phyloP scores from a whole-genome alignment of 2,888 invertebrate species.

The Onthophagus sagittarius region DNA sequence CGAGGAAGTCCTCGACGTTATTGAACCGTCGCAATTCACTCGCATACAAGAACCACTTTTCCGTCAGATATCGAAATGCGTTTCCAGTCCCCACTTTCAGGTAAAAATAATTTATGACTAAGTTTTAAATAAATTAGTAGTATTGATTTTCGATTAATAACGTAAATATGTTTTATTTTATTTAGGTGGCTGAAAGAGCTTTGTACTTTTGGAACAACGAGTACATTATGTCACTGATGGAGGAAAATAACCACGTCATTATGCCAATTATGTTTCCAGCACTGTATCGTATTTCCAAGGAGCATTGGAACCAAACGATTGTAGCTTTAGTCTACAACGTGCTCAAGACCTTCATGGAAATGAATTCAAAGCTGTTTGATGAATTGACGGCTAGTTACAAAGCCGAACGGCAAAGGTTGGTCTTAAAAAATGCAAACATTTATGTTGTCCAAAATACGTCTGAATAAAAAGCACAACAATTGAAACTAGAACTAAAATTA shows the following conservation, averaged over 20 bases:
- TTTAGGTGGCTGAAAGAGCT: slow-evolving; percentile 95
- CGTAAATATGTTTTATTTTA: too few relatives aligned
- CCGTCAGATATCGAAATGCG: slow-evolving; percentile 97
- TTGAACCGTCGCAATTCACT: slow-evolving; percentile 98
- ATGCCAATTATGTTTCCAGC: slow-evolving; percentile 99
- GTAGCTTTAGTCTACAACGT: slow-evolving; percentile 99
- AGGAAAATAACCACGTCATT: slow-evolving; percentile 96
- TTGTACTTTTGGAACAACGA: slow-evolving; percentile 99
- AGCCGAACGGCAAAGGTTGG: slow-evolving; percentile 97
- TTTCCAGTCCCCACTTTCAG: slow-evolving; percentile 99
- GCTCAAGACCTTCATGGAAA: slow-evolving; percentile 99
- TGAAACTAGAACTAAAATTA: too few relatives aligned
- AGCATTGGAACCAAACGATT: slow-evolving; percentile 99
- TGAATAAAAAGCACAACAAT: too few relatives aligned
- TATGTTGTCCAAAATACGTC: too few relatives aligned
- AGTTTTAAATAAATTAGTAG: neutral
- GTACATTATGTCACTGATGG: slow-evolving; percentile 98
- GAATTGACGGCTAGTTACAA: slow-evolving; percentile 98
- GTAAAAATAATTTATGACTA: slow-evolving; percentile 50
- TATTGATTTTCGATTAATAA: neutral
- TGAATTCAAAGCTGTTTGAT: slow-evolving; percentile 99
- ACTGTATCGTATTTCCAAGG: slow-evolving; percentile 97
- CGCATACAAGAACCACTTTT: slow-evolving; percentile 98
- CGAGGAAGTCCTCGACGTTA: slow-evolving; percentile 99
- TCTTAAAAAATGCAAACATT: too few relatives aligned